Conservation (phyloP, 2,113 vertebrate species). For the Ammodytes marinus region DNA sequence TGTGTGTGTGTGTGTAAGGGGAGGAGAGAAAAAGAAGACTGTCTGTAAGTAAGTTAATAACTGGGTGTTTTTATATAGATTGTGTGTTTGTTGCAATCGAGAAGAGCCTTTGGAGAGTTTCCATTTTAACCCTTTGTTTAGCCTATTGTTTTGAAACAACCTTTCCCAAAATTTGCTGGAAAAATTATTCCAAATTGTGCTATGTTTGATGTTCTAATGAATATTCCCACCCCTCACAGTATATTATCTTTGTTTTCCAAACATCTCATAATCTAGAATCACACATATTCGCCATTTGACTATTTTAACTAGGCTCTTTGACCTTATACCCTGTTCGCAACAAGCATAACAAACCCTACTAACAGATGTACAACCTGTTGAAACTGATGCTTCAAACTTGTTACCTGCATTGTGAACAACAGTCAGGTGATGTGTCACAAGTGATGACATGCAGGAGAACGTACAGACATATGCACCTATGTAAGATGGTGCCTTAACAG, state of each 20-base stretch:
- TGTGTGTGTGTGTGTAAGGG: too few relatives aligned
- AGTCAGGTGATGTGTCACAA: slow-evolving; percentile 10
- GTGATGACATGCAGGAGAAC: slow-evolving; percentile 8
- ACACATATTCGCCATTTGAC: neutral
- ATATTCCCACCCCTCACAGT: neutral
- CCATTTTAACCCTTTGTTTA: neutral
- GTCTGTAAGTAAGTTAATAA: too few relatives aligned
- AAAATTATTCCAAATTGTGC: too few relatives aligned
- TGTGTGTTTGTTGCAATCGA: neutral
- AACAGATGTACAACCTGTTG: neutral
- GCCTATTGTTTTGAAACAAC: neutral
- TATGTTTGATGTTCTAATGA: neutral
- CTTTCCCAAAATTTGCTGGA: too few relatives aligned
- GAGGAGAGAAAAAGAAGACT: neutral
- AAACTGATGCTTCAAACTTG: neutral
- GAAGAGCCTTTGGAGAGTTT: neutral
- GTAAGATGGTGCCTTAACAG: slow-evolving; percentile 3
- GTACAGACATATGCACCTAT: neutral
- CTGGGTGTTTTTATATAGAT: neutral
- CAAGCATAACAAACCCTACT: neutral
- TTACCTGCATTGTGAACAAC: neutral
- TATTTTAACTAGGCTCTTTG: neutral
- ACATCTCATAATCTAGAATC: neutral
- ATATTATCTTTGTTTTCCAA: slow-evolving; percentile 10
- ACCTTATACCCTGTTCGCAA: neutral